Conservation (phyloP, 2,113 vertebrate genomes). For the Rattus norvegicus region GRCr8 NC_086034.1:53378501-53379000, state of each 20-base stretch:
- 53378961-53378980: background rate
- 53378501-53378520: background rate
- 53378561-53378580: background rate
- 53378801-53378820: background rate
- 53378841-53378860: background rate
- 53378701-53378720: background rate
- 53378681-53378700: background rate
- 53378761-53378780: background rate
- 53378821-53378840: background rate
- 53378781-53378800: background rate
- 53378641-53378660: background rate
- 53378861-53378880: background rate
- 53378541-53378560: background rate
- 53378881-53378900: background rate
- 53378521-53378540: background rate
- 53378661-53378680: no score
- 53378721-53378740: background rate
- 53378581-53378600: background rate
- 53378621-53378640: background rate
- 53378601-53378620: background rate
- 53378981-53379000: constrained; percentile 3
- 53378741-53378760: no score
- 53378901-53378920: background rate
- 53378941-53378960: constrained; percentile 1
- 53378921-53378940: background rate